Percentiles rank a stretch among this genome's conserved stretches.
Conservation (phyloP, 2,797 vertebrate species). For the Semotilus atromaculatus region DNA sequence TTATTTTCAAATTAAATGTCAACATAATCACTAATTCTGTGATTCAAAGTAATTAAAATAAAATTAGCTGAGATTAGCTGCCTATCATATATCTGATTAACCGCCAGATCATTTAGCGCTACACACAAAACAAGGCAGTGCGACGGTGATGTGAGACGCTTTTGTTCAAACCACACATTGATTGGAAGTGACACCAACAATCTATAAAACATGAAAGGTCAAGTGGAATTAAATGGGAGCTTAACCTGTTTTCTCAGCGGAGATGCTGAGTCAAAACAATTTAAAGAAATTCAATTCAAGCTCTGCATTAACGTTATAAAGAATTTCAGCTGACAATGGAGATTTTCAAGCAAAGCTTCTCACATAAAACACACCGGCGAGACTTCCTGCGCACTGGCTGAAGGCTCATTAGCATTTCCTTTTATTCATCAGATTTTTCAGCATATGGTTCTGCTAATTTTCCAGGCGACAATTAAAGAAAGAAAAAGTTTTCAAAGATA, state of each 20-base stretch:
- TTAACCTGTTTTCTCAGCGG: neutral
- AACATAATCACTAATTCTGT: neutral
- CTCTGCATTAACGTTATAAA: neutral
- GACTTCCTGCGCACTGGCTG: neutral
- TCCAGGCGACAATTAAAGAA: neutral
- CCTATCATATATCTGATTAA: neutral
- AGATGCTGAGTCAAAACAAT: constrained; percentile 21
- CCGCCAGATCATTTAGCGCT: neutral
- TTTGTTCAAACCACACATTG: neutral
- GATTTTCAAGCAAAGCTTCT: neutral
- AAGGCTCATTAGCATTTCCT: neutral
- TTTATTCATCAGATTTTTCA: neutral
- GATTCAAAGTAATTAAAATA: neutral
- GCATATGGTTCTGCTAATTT: neutral
- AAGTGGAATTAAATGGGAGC: neutral
- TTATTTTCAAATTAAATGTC: neutral
- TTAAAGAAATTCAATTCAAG: neutral
- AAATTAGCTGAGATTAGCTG: neutral
- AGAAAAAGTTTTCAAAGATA: neutral
- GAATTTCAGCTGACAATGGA: constrained; percentile 9
- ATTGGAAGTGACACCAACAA: neutral
- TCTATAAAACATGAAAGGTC: constrained; percentile 21
- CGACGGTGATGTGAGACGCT: neutral
- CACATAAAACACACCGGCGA: neutral
- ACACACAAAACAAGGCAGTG: neutral